phyloP scores from a whole-genome alignment of 1,140 invertebrate genomes.

The Drosophila murphyi region DNA sequence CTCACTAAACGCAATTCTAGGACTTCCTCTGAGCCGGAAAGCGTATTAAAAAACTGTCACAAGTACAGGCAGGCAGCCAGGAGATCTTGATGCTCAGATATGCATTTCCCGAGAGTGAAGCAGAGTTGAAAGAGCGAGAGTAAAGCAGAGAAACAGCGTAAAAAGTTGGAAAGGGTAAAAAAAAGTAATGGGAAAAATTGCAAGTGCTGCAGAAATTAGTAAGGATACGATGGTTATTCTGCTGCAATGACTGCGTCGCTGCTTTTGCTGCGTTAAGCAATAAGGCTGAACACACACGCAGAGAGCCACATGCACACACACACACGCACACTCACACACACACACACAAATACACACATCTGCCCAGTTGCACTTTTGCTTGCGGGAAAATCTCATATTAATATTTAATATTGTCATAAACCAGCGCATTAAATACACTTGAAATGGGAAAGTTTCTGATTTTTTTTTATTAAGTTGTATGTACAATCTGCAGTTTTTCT shows the following conservation, averaged over 20 bases:
- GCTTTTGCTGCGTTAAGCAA: conserved; percentile 79
- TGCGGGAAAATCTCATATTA: not conserved
- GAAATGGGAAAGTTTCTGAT: not conserved
- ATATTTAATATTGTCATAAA: not conserved
- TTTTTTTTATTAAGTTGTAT: not conserved
- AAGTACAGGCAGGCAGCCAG: conserved; percentile 32
- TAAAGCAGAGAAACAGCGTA: not conserved
- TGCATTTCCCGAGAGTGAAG: conserved; percentile 13
- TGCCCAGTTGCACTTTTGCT: conserved; percentile 18
- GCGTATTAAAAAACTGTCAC: conserved; percentile 69
- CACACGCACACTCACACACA: not conserved
- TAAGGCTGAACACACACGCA: conserved; percentile 52
- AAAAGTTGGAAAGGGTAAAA: conserved; percentile 11
- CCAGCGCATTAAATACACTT: not conserved
- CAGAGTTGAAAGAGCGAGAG: not conserved
- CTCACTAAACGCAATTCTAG: conserved; percentile 8
- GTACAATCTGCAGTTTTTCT: not conserved
- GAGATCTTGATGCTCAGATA: conserved; percentile 31
- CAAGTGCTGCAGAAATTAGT: conserved; percentile 80
- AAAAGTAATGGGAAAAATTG: conserved; percentile 57
- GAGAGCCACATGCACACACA: conserved; percentile 22
- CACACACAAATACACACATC: conserved; percentile 12
- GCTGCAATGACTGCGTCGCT: conserved; percentile 50
- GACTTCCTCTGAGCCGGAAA: conserved; percentile 40
- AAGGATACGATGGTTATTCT: conserved; percentile 31